Conservation (phyloP, 2,797 vertebrate genomes). For the Phrynocephalus vlangalii region DNA sequence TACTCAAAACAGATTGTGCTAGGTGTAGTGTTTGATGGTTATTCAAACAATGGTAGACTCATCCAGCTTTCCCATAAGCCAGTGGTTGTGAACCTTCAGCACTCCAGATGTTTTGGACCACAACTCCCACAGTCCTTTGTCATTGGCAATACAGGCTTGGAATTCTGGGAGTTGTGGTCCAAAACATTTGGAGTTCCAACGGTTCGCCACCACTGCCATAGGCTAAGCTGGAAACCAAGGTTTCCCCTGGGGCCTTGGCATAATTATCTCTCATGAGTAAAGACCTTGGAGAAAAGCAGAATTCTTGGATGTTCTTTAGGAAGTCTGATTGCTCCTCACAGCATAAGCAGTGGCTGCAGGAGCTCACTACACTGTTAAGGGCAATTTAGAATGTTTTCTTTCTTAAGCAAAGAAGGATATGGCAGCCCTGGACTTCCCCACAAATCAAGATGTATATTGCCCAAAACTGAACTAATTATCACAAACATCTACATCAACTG, state of each 20-base stretch:
- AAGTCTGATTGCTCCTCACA: not conserved
- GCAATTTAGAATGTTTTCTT: not conserved
- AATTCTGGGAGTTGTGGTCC: no score
- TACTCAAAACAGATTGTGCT: not conserved
- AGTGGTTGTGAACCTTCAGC: no score
- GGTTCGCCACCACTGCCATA: no score
- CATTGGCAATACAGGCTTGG: no score
- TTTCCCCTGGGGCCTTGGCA: not conserved
- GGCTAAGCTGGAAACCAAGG: not conserved
- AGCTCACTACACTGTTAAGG: not conserved
- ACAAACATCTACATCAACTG: not conserved
- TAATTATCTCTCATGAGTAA: not conserved
- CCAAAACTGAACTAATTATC: not conserved
- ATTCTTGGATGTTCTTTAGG: not conserved
- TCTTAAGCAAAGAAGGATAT: not conserved
- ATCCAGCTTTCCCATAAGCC: not conserved
- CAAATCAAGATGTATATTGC: not conserved
- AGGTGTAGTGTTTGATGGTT: not conserved
- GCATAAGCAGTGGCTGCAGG: not conserved
- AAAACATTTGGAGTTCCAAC: no score
- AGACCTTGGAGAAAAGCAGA: not conserved
- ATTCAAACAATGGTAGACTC: not conserved
- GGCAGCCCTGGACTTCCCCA: not conserved
- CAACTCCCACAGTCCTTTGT: no score
- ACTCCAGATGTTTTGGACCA: no score